A percentile compares a stretch with the other conserved stretches of the same genome.
Conservation (phyloP, 30 jellyfish, hydroid and myxozoan species). For the Catostylus mosaicus region DNA sequence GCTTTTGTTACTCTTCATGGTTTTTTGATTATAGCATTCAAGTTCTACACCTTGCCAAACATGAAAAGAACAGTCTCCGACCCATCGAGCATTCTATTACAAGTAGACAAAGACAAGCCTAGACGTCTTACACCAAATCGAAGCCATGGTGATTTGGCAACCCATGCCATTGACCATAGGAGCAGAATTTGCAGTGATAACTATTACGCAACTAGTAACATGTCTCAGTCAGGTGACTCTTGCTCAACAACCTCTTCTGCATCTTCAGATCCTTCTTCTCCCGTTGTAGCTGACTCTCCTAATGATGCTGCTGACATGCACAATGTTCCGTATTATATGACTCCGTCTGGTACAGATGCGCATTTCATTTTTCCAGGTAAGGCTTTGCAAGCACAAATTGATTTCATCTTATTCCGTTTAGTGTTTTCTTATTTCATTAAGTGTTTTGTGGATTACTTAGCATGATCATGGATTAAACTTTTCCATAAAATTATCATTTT, state of each 20-base stretch:
- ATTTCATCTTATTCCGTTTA: too few relatives aligned
- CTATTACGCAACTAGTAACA: conserved; percentile 38
- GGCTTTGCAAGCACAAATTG: too few relatives aligned
- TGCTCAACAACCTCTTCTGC: conserved; percentile 94
- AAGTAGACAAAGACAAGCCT: conserved; percentile 60
- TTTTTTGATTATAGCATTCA: conserved; percentile 37
- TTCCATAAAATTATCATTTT: too few relatives aligned
- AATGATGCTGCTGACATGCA: conserved; percentile 54
- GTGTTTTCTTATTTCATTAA: too few relatives aligned
- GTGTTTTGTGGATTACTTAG: too few relatives aligned
- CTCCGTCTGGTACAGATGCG: conserved; percentile 57
- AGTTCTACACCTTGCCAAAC: conserved; percentile 70
- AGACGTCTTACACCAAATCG: conserved; percentile 59
- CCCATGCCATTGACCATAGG: conserved; percentile 58
- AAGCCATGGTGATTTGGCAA: conserved; percentile 82
- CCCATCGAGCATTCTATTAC: conserved; percentile 69
- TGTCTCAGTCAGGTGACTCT: conserved; percentile 85
- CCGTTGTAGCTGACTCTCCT: conserved; percentile 77
- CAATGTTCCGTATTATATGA: conserved; percentile 55
- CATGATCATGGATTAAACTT: too few relatives aligned
- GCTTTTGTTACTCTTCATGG: not conserved
- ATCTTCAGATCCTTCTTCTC: conserved; percentile 90
- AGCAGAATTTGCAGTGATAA: conserved; percentile 51
- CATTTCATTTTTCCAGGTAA: conserved; percentile 76
- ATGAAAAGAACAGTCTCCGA: conserved; percentile 84